phyloP scores from a whole-genome alignment of 2,113 vertebrate genomes.

The Thomomys bottae region DNA sequence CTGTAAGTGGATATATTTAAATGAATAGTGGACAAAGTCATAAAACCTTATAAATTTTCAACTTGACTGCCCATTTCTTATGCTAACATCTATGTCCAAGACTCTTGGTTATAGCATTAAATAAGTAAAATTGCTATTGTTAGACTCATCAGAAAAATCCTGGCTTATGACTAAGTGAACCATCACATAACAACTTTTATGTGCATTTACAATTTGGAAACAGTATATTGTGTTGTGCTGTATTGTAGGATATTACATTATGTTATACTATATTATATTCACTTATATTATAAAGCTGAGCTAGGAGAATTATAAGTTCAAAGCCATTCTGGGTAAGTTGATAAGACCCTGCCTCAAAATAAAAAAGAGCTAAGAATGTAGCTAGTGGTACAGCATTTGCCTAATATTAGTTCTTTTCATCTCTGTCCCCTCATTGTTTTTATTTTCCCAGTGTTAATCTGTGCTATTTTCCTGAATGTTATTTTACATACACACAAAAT shows the following conservation, averaged over 20 bases:
- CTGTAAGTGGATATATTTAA: slow-evolving; percentile 27
- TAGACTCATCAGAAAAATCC: slow-evolving; percentile 48
- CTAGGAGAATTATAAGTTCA: background rate
- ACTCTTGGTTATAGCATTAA: slow-evolving; percentile 34
- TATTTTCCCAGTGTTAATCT: slow-evolving; percentile 9
- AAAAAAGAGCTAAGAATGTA: background rate
- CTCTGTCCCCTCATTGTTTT: background rate
- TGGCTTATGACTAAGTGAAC: slow-evolving; percentile 59
- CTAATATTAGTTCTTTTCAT: background rate
- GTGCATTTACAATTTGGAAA: slow-evolving; percentile 39
- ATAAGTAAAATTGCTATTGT: slow-evolving; percentile 51
- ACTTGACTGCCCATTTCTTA: slow-evolving; percentile 14
- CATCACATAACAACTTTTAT: slow-evolving; percentile 42
- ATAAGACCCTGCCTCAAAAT: no score
- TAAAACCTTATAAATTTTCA: slow-evolving; percentile 33
- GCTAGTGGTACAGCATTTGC: background rate
- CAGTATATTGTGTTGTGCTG: no score
- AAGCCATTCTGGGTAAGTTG: no score
- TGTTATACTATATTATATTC: no score
- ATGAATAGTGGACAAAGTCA: slow-evolving; percentile 39
- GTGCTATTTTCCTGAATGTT: slow-evolving; percentile 13
- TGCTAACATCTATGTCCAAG: background rate
- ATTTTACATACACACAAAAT: slow-evolving; percentile 31
- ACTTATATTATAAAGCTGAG: background rate
- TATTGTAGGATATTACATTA: no score